Evolutionary conservation across 2,888 invertebrate genomes (phyloP).

Genomic region (Coelopa pilipes): DNA sequence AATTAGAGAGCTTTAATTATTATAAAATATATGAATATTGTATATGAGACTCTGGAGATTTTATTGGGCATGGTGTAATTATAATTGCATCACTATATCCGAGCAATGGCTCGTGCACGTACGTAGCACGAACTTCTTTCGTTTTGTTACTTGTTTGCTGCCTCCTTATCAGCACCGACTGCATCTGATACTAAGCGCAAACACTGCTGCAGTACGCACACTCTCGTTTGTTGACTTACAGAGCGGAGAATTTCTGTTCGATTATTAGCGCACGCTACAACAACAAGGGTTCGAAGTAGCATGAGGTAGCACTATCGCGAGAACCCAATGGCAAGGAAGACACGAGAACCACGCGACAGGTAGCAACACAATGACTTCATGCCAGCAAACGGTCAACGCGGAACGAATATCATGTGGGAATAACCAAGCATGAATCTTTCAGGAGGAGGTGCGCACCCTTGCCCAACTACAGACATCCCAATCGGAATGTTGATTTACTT

Average conservation of each 20-base stretch:
- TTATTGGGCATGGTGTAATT: constrained; percentile 4
- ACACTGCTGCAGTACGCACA: constrained; percentile 4
- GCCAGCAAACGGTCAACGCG: background rate
- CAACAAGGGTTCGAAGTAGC: constrained; percentile 3
- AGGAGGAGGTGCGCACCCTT: no score
- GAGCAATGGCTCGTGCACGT: background rate
- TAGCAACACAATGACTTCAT: constrained; percentile 2
- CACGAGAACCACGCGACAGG: constrained; percentile 29
- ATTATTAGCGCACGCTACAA: constrained; percentile 23
- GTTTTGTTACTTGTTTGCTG: constrained; percentile 25
- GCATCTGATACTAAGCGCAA: constrained; percentile 30
- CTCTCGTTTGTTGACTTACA: constrained; percentile 29
- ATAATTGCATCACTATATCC: constrained; percentile 1
- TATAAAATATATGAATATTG: constrained; percentile 37
- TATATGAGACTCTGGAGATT: background rate
- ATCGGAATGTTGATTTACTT: no score
- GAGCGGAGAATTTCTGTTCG: constrained; percentile 19
- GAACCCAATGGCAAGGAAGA: background rate
- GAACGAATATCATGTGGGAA: background rate
- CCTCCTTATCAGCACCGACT: constrained; percentile 30
- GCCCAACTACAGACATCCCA: no score
- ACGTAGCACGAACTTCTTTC: constrained; percentile 13
- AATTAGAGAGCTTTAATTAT: constrained; percentile 41
- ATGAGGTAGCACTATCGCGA: constrained; percentile 12
- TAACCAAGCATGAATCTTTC: no score